Evolutionary conservation across 2,797 vertebrate species (phyloP).

Genomic region (Geotrypetes seraphini): DNA sequence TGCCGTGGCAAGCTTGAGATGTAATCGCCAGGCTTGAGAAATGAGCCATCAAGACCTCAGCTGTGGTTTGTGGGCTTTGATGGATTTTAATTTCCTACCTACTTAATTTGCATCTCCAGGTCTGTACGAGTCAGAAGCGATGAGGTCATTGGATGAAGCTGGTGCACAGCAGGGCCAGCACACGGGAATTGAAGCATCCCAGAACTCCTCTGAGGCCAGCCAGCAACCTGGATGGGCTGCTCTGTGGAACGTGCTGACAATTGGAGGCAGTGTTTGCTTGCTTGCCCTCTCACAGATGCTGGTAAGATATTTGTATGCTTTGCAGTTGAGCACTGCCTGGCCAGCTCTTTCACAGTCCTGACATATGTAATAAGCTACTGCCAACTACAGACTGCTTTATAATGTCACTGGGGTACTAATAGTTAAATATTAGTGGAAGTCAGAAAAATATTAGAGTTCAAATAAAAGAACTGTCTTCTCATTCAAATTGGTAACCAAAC

Average conservation of each 20-base stretch:
- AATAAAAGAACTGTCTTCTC: too few relatives aligned
- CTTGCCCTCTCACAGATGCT: slow-evolving; percentile 59
- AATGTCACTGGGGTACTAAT: too few relatives aligned
- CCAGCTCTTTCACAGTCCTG: too few relatives aligned
- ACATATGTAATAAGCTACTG: too few relatives aligned
- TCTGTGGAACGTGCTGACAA: slow-evolving; percentile 48
- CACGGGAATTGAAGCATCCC: slow-evolving; percentile 37
- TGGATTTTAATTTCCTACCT: slow-evolving; percentile 11
- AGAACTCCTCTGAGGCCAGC: slow-evolving; percentile 30
- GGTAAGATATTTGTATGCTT: too few relatives aligned
- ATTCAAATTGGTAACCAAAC: too few relatives aligned
- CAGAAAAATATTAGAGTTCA: too few relatives aligned
- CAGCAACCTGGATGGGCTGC: slow-evolving; percentile 45
- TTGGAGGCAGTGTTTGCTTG: slow-evolving; percentile 54
- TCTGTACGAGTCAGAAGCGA: slow-evolving; percentile 41
- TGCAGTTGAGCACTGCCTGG: too few relatives aligned
- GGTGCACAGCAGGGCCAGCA: slow-evolving; percentile 33
- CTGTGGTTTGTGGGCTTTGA: neutral
- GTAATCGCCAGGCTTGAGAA: slow-evolving; percentile 18
- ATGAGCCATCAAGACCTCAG: slow-evolving; percentile 7
- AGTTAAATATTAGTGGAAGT: too few relatives aligned
- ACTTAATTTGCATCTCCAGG: slow-evolving; percentile 29
- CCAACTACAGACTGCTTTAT: too few relatives aligned
- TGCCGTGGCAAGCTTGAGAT: slow-evolving; percentile 31
- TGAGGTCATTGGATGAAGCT: slow-evolving; percentile 45